Percentiles rank a stretch among this genome's conserved stretches.
Conservation (phyloP, 1,140 invertebrate genomes). For the Papilio dardanus region DNA sequence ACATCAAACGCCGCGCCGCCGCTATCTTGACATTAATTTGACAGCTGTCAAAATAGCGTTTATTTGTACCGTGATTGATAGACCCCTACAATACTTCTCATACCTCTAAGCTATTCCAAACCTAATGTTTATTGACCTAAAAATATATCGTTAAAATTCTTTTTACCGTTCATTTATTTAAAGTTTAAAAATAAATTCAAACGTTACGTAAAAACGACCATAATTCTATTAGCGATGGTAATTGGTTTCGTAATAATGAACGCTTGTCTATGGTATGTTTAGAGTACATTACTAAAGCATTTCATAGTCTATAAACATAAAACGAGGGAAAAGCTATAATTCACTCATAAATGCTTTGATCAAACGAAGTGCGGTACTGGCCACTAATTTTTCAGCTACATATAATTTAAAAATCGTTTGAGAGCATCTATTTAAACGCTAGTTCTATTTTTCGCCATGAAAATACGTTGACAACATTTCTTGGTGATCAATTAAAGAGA, state of each 20-base stretch:
- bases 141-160: constrained; percentile 18
- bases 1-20: constrained; percentile 30
- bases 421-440: constrained; percentile 33
- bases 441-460: constrained; percentile 45
- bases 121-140: constrained; percentile 19
- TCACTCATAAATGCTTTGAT: constrained; percentile 32
- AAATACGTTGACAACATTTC: constrained; percentile 52
- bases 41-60: constrained; percentile 37
- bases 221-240: constrained; percentile 35
- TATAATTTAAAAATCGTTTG: constrained; percentile 47
- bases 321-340: constrained; percentile 44
- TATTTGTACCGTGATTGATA: constrained; percentile 27
- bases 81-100: constrained; percentile 14
- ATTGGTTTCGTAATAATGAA: constrained; percentile 32
- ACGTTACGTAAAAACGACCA: constrained; percentile 16
- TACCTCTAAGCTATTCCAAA: constrained; percentile 7
- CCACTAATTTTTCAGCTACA: constrained; percentile 49
- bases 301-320: constrained; percentile 34
- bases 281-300: constrained; percentile 28
- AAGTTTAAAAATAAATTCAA: constrained; percentile 15
- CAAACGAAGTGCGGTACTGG: constrained; percentile 42
- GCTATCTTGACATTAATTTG: constrained; percentile 38
- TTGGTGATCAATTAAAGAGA: constrained; percentile 53
- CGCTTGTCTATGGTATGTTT: constrained; percentile 31
- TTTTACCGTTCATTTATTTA: constrained; percentile 1